A percentile compares a stretch with the other conserved stretches of the same genome.
These are phyloP conservation scores for Urocolius indicus DNA, from an alignment of 2,113 vertebrate species.

Conservation along the genomic window DNA sequence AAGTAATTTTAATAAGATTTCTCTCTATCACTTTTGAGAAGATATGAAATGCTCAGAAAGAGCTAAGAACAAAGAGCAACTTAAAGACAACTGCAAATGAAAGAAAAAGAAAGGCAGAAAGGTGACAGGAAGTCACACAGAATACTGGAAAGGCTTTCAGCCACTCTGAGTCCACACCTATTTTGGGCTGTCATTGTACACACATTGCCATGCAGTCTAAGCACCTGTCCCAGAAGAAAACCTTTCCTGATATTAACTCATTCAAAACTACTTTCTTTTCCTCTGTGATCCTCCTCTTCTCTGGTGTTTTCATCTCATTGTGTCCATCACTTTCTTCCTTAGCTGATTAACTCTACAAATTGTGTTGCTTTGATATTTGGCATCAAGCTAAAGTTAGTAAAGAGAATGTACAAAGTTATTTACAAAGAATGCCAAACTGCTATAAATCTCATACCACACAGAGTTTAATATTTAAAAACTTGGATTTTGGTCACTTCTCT, in stretches of 20 bases:
- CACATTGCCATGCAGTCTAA: background rate
- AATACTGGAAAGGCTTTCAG: background rate
- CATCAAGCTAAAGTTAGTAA: conserved; percentile 9
- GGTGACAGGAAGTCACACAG: too few relatives aligned
- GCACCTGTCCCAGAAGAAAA: background rate
- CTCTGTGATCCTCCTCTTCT: background rate
- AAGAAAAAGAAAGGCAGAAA: background rate
- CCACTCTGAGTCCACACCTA: fast-evolving
- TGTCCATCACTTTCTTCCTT: background rate
- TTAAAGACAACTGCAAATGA: background rate
- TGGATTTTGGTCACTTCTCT: background rate
- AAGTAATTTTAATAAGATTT: background rate
- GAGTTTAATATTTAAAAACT: background rate
- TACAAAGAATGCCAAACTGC: background rate
- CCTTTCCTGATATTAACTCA: background rate
- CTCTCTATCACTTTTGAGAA: background rate
- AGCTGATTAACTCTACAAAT: background rate
- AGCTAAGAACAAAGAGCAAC: background rate
- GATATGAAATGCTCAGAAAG: background rate
- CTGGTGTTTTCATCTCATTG: background rate
- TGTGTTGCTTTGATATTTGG: background rate
- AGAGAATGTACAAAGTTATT: background rate
- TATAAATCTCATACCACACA: background rate
- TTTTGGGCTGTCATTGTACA: background rate
- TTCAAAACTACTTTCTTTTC: background rate